These are phyloP conservation scores for Mohoua ochrocephala DNA, from an alignment of 2,113 vertebrate genomes.

Conservation along the genomic window DNA sequence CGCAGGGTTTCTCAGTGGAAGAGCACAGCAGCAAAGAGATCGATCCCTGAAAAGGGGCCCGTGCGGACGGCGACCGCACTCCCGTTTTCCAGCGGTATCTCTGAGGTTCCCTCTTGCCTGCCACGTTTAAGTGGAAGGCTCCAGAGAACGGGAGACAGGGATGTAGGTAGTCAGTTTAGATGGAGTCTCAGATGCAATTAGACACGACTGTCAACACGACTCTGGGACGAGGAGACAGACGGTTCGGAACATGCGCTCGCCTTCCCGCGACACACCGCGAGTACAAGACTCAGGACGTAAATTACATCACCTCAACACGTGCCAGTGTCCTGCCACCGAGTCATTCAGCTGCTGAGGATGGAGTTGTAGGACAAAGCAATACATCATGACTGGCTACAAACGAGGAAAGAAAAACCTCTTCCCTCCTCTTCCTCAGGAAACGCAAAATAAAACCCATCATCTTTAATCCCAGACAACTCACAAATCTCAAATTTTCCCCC, in stretches of 20 bases:
- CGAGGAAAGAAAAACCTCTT: not conserved
- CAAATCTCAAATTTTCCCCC: not conserved
- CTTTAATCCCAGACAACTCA: constrained; percentile 8
- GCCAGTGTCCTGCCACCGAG: constrained; percentile 1
- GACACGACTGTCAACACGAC: not conserved
- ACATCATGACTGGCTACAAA: constrained; percentile 18
- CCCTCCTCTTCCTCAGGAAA: not conserved
- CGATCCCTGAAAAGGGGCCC: not conserved
- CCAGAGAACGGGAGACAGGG: not conserved
- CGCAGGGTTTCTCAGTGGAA: not conserved
- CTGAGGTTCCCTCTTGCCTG: not conserved
- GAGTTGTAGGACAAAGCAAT: constrained; percentile 34
- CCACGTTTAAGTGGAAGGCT: constrained; percentile 8
- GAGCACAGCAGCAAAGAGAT: not conserved
- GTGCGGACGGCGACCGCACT: not conserved
- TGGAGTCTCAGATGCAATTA: not conserved
- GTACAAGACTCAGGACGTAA: constrained; percentile 42
- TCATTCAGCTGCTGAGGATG: constrained; percentile 15
- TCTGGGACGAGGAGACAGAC: constrained; percentile 1
- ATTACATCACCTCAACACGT: constrained; percentile 5
- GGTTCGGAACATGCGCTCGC: not conserved
- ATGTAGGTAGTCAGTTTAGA: not conserved
- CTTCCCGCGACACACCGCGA: not conserved
- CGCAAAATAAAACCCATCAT: constrained; percentile 17
- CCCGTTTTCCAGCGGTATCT: not conserved